Evolutionary conservation across 2,888 invertebrate genomes (phyloP).

Genomic region (Eristalis pertinax): DNA sequence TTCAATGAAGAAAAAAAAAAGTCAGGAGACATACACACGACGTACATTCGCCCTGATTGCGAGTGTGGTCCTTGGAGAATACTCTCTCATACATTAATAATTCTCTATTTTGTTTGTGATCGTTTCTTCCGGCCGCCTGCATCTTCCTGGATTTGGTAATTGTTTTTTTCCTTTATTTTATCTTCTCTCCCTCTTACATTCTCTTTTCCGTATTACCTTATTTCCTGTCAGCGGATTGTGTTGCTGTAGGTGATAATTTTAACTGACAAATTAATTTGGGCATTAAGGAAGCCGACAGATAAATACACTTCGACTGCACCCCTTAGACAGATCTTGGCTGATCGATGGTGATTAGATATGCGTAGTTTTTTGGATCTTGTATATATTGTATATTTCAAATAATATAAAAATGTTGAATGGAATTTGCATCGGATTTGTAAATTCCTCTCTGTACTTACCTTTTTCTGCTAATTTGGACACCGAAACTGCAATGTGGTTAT

Average conservation of each 20-base stretch:
- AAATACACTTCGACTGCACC: not conserved
- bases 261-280: conserved; percentile 63
- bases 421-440: no score
- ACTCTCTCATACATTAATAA: conserved; percentile 54
- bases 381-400: no score
- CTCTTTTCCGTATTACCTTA: conserved; percentile 37
- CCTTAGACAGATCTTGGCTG: not conserved
- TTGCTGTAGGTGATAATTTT: conserved; percentile 60
- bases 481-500: no score
- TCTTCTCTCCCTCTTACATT: not conserved
- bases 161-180: conserved; percentile 35
- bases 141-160: conserved; percentile 64
- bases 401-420: no score
- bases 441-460: no score
- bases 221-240: conserved; percentile 66
- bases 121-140: conserved; percentile 72
- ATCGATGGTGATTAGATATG: not conserved
- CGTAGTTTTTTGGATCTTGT: not conserved
- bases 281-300: not conserved
- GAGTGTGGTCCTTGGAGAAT: conserved; percentile 60
- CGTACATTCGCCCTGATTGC: conserved; percentile 33
- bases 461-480: no score
- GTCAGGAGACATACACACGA: conserved; percentile 30
- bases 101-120: conserved; percentile 64
- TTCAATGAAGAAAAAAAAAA: conserved; percentile 46